phyloP scores from a whole-genome alignment of 2,888 invertebrate genomes.

The Apotomis turbidana region DNA sequence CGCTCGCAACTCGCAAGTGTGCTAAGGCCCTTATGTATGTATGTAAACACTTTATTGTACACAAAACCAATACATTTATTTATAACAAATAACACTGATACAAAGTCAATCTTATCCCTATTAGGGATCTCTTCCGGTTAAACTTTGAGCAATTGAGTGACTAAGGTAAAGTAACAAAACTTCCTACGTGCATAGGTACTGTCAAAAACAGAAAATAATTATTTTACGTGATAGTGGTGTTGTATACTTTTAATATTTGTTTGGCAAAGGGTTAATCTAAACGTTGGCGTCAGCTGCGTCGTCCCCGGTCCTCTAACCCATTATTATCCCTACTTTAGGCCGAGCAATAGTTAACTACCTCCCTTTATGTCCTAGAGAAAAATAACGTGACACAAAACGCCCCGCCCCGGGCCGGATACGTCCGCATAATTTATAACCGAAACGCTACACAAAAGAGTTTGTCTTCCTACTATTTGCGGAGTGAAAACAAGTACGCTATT shows the following conservation, averaged over 20 bases:
- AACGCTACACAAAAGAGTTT: conserved; percentile 60
- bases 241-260: conserved; percentile 12
- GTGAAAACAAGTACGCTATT: conserved; percentile 36
- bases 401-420: conserved; percentile 64
- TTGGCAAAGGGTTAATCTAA: conserved; percentile 12
- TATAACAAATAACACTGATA: too few relatives aligned
- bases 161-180: too few relatives aligned
- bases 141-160: too few relatives aligned
- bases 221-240: not conserved
- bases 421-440: conserved; percentile 67
- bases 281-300: conserved; percentile 30
- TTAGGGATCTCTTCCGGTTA: too few relatives aligned
- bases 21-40: too few relatives aligned
- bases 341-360: conserved; percentile 43
- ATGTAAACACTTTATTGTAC: too few relatives aligned
- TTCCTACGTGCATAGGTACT: too few relatives aligned
- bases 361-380: conserved; percentile 53
- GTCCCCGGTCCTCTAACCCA: conserved; percentile 42
- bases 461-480: conserved; percentile 44
- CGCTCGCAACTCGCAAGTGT: too few relatives aligned
- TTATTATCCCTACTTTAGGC: conserved; percentile 34
- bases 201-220: too few relatives aligned
- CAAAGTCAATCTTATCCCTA: too few relatives aligned
- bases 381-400: conserved; percentile 62
- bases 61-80: too few relatives aligned